Evolutionary conservation across 2,113 vertebrate genomes (phyloP).

Genomic region (Microtus montanus): DNA sequence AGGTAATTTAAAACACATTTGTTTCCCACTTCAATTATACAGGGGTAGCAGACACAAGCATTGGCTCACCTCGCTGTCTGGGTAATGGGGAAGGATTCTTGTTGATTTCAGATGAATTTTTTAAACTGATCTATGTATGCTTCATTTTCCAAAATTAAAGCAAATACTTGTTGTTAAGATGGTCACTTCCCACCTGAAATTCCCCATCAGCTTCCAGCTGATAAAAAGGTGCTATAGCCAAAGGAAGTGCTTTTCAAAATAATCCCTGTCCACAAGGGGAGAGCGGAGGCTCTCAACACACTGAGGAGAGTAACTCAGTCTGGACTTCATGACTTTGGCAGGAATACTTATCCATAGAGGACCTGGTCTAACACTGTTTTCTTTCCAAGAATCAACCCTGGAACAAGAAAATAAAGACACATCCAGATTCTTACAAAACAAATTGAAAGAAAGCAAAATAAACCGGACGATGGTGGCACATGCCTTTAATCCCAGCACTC

Average conservation of each 20-base stretch:
- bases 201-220: not conserved
- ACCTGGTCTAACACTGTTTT: not conserved
- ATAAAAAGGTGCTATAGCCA: not conserved
- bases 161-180: constrained; percentile 4
- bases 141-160: constrained; percentile 48
- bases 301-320: not conserved
- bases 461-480: too few relatives aligned
- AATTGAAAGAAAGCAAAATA: not conserved
- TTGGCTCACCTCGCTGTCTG: constrained; percentile 28
- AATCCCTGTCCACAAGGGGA: not conserved
- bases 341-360: not conserved
- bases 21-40: not conserved
- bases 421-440: not conserved
- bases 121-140: constrained; percentile 12
- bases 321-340: not conserved
- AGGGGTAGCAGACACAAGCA: not conserved
- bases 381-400: not conserved
- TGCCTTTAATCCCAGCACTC: too few relatives aligned
- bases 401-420: constrained; percentile 23
- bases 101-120: constrained; percentile 16
- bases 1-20: constrained; percentile 52
- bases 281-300: not conserved
- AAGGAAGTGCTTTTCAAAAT: not conserved
- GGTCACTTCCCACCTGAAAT: constrained; percentile 26
- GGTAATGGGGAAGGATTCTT: not conserved